Evolutionary conservation across 2,797 vertebrate genomes (phyloP).

Genomic region (Ciconia nigra): DNA sequence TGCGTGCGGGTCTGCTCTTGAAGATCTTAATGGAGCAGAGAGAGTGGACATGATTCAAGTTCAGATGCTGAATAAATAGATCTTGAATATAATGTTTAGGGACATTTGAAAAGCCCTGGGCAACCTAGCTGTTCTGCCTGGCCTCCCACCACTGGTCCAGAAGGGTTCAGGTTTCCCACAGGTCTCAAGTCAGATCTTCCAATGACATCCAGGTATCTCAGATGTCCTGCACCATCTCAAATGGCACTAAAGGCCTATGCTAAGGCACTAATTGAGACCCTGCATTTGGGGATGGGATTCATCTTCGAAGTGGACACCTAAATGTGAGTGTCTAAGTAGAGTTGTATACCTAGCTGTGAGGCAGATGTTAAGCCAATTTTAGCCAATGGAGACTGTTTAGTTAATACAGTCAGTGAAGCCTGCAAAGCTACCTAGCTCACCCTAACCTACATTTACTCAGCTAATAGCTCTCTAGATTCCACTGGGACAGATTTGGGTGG

Average conservation of each 20-base stretch:
- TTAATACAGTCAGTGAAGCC: not conserved
- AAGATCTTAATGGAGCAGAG: not conserved
- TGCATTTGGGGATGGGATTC: not conserved
- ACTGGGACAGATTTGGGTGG: not conserved
- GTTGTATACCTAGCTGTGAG: not conserved
- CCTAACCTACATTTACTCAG: not conserved
- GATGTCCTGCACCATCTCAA: not conserved
- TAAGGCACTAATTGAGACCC: not conserved
- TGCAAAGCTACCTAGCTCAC: not conserved
- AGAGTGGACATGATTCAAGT: not conserved
- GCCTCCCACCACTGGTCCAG: not conserved
- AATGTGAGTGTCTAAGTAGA: not conserved
- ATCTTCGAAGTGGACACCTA: not conserved
- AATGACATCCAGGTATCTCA: not conserved
- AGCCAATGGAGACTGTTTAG: not conserved
- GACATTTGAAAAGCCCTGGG: not conserved
- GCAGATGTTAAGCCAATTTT: not conserved
- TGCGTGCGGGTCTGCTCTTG: not conserved
- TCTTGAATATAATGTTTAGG: not conserved
- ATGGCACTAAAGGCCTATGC: not conserved
- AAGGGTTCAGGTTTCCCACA: not conserved
- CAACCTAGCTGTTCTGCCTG: not conserved
- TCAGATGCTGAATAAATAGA: not conserved
- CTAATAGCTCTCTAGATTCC: not conserved
- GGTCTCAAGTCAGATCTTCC: not conserved